These are phyloP conservation scores for Steinernema carpocapsae DNA, from an alignment of 2,888 invertebrate species.

Conservation along the genomic window DNA sequence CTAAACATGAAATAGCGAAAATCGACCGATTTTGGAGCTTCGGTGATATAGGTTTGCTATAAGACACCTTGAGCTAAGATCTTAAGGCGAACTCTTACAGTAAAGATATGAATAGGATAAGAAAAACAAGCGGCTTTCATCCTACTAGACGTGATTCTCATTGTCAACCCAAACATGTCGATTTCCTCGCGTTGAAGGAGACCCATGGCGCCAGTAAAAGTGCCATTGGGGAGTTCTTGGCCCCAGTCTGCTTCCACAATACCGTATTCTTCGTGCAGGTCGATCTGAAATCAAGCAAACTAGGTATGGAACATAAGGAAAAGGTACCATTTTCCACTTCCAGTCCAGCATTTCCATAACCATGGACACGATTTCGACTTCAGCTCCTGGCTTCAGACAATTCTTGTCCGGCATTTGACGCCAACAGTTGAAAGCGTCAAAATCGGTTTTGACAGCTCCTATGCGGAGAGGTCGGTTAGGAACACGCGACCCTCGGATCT, in stretches of 20 bases:
- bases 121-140: conserved; percentile 55
- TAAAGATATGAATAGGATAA: conserved; percentile 53
- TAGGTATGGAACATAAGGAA: background rate
- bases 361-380: conserved; percentile 53
- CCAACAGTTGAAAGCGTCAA: conserved; percentile 57
- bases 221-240: conserved; percentile 25
- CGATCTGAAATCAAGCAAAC: conserved; percentile 46
- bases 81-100: conserved; percentile 27
- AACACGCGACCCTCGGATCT: background rate
- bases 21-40: conserved; percentile 48
- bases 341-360: conserved; percentile 55
- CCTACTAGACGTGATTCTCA: conserved; percentile 52
- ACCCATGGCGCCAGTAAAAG: conserved; percentile 51
- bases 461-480: conserved; percentile 50
- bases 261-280: conserved; percentile 46
- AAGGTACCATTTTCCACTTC: conserved; percentile 54
- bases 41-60: conserved; percentile 54
- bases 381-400: conserved; percentile 53
- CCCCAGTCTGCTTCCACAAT: conserved; percentile 41
- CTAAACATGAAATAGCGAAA: conserved; percentile 54
- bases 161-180: conserved; percentile 54
- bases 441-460: conserved; percentile 52
- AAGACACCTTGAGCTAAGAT: background rate
- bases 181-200: conserved; percentile 51
- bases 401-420: conserved; percentile 46